A percentile compares a stretch with the other conserved stretches of the same genome.
Conservation (phyloP, 2,797 vertebrate genomes). For the Crenichthys baileyi region DNA sequence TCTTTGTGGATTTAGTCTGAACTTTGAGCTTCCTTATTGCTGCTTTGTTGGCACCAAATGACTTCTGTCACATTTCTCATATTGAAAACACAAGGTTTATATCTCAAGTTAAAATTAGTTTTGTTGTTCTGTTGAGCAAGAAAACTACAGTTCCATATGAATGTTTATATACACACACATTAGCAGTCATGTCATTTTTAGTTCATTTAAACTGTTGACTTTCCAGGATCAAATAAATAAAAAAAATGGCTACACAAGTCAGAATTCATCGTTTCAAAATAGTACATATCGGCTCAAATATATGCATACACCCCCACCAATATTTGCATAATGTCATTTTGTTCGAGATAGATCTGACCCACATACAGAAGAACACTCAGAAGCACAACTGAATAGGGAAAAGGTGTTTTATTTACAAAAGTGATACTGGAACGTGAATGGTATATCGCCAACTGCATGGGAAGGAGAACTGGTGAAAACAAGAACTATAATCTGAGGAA, state of each 20-base stretch:
- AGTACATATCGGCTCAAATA: neutral
- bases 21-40: slow-evolving; percentile 7
- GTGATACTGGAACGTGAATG: too few species aligned
- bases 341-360: too few species aligned
- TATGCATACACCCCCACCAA: neutral
- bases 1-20: slow-evolving; percentile 8
- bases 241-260: too few species aligned
- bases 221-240: neutral
- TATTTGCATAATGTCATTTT: neutral
- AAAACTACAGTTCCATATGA: neutral
- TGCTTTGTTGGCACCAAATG: neutral
- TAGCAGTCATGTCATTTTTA: neutral
- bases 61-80: slow-evolving; percentile 6
- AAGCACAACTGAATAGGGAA: too few species aligned
- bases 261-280: neutral
- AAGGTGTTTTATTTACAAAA: too few species aligned
- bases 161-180: neutral
- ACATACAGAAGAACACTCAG: too few species aligned
- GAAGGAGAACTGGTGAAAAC: too few species aligned
- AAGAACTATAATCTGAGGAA: too few species aligned
- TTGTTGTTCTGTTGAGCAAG: neutral
- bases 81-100: slow-evolving; percentile 19
- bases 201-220: neutral
- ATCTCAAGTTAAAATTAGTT: neutral
- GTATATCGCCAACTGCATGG: too few species aligned